These are phyloP conservation scores for Ostrea edulis DNA, from an alignment of 1,140 invertebrate genomes.

Conservation along the genomic window DNA sequence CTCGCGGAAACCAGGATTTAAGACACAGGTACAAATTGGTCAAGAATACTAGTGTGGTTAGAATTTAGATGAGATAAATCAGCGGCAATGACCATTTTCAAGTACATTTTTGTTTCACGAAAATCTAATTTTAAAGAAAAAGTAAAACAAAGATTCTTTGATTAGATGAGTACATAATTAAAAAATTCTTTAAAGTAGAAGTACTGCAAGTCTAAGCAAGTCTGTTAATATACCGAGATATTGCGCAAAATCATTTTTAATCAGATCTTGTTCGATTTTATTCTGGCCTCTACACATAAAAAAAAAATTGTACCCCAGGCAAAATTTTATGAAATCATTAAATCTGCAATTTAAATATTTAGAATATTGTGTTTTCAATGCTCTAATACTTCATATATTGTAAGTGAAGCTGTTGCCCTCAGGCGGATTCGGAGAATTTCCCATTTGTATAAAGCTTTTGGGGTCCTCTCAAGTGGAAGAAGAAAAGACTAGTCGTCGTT, in stretches of 20 bases:
- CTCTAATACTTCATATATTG: slow-evolving; percentile 33
- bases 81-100: too few species aligned
- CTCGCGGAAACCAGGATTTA: too few species aligned
- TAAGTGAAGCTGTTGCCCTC: slow-evolving; percentile 20
- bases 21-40: too few species aligned
- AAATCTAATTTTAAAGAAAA: too few species aligned
- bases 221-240: not conserved
- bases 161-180: too few species aligned
- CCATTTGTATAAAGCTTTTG: slow-evolving; percentile 35
- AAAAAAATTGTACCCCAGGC: slow-evolving; percentile 26
- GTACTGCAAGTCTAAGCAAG: not conserved
- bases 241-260: slow-evolving; percentile 35
- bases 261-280: slow-evolving; percentile 26
- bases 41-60: too few species aligned
- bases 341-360: slow-evolving; percentile 40
- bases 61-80: too few species aligned
- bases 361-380: slow-evolving; percentile 30
- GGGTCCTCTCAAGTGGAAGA: slow-evolving; percentile 33
- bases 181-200: not conserved
- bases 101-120: too few species aligned
- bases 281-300: not conserved
- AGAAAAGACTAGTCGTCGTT: slow-evolving; percentile 28
- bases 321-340: slow-evolving; percentile 36
- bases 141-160: too few species aligned
- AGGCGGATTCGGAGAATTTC: slow-evolving; percentile 15